These are phyloP conservation scores for Panthera leo DNA, from an alignment of 2,113 vertebrate species.

Conservation along the genomic window DNA sequence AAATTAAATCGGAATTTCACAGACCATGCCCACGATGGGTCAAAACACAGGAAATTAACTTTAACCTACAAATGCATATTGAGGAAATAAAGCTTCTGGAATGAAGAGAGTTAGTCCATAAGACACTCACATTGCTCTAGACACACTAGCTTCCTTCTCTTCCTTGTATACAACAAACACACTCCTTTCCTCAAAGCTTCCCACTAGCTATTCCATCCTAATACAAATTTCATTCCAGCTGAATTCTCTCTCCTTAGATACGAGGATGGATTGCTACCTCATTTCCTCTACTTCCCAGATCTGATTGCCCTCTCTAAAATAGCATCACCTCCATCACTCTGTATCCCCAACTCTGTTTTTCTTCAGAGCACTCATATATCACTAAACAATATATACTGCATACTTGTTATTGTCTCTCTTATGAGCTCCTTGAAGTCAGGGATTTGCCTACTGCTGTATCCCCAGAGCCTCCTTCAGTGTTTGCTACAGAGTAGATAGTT, in stretches of 20 bases:
- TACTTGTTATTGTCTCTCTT: not conserved
- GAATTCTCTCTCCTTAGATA: not conserved
- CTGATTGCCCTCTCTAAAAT: not conserved
- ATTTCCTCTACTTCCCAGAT: not conserved
- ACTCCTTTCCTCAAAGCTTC: not conserved
- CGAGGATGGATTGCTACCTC: not conserved
- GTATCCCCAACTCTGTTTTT: not conserved
- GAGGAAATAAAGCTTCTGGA: not conserved
- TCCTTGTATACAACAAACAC: not conserved
- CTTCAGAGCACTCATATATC: not conserved
- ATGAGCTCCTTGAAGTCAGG: not conserved
- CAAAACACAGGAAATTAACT: constrained; percentile 58
- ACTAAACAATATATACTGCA: not conserved
- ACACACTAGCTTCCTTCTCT: not conserved
- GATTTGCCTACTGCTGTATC: not conserved
- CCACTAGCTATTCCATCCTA: not conserved
- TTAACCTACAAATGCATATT: constrained; percentile 41
- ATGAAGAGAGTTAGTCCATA: not conserved
- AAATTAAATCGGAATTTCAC: constrained; percentile 47
- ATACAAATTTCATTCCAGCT: not conserved
- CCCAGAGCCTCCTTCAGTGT: not conserved
- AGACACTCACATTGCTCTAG: not conserved
- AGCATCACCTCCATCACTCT: not conserved
- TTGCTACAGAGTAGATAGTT: not conserved
- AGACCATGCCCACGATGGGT: not conserved